Evolutionary conservation across 2,888 invertebrate genomes (phyloP), one percentile per base, ranked within the genome.

Genomic region (Plagodis pulveraria): DNA sequence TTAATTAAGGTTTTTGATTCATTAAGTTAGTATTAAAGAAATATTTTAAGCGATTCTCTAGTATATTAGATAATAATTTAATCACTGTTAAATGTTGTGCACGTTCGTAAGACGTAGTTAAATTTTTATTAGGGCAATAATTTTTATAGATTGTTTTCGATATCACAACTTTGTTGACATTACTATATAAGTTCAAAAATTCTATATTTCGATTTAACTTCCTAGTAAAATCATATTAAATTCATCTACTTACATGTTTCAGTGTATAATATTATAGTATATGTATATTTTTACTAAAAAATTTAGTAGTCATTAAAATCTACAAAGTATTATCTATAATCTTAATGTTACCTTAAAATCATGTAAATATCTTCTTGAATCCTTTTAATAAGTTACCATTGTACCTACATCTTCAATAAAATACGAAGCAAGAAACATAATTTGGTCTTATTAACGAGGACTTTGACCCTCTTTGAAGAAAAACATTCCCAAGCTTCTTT

Each of bases 41-140:
- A 69, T 75, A 70, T 70, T 71, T 66, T 80, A 81, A 80, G 72
- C 69, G 70, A 71, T 74, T 70, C 76, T 86, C 83, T 82, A 83
- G 86, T 87, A 85, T 75, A 86, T 84, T 89, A 88, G 83, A 73
- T 72, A 81, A 83, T 88, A 87, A 83, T 90, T 89, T 86, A 86
- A 87, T 89, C 92, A 92, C 92, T 92, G 92, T 92, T 92, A 91
- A 91, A 91, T 91, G 92, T 92, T 89, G 90, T 91, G 92, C 92
- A 92, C 92, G 80, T 88, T 89, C 81, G 79, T 86, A 84, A 83
- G 76, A 67, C 65, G 83, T 89, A 88, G 87, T 76, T 74, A 80
- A 82, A 76, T 79, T 85, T 81, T 82, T 70, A 84, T 83, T 88
- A 87, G 84, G 84, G 84, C 84, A 88, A 91, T 91, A 87, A 86